Evolutionary conservation across 2,797 vertebrate genomes (phyloP).

Genomic region (Lutjanus argentimaculatus): DNA sequence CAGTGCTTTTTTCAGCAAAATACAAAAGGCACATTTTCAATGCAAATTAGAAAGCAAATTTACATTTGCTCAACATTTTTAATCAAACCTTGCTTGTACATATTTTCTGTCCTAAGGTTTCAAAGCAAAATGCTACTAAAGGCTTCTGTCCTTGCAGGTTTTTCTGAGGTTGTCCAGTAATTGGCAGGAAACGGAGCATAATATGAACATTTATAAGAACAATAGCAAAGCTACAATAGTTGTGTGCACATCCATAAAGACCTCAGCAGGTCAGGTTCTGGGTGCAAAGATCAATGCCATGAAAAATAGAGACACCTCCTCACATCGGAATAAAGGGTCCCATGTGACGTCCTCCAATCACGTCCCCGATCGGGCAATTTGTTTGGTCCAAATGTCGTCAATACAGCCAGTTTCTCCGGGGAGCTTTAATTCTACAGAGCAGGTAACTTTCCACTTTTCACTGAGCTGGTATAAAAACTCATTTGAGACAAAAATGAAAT

Average conservation of each 20-base stretch:
- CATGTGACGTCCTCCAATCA: background rate
- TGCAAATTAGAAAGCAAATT: no score
- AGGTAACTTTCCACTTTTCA: background rate
- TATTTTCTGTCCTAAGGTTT: no score
- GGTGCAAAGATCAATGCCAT: background rate
- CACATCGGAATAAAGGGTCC: background rate
- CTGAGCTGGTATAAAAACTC: conserved; percentile 9
- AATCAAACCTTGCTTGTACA: background rate
- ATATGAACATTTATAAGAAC: background rate
- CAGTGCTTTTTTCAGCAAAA: no score
- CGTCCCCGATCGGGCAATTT: background rate
- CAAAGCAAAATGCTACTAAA: background rate
- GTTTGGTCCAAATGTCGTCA: background rate
- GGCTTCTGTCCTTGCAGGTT: background rate
- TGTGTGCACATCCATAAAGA: background rate
- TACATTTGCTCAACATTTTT: background rate
- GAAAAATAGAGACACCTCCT: conserved; percentile 4
- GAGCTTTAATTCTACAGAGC: conserved; percentile 2
- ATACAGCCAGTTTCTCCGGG: background rate
- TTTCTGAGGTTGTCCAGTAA: background rate
- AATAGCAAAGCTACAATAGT: background rate
- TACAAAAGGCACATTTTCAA: no score
- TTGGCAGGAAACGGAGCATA: background rate
- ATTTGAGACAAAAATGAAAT: background rate
- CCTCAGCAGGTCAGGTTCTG: background rate